Conservation (phyloP, 2,888 invertebrate species). For the Slavum lentiscoides region DNA sequence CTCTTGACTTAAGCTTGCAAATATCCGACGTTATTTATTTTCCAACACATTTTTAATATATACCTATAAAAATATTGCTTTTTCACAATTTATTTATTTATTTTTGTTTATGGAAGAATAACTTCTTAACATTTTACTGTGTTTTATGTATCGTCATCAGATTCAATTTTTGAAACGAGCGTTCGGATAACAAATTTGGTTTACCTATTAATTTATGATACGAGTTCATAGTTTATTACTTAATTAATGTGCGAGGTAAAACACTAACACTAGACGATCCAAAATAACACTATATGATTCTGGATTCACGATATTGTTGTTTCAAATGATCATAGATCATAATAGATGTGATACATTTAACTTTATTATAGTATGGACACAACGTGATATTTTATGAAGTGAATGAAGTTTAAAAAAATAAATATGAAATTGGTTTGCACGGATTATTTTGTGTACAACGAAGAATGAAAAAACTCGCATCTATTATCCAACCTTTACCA, state of each 20-base stretch:
- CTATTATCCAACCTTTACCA: too few species aligned
- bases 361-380: too few species aligned
- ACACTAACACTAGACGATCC: background rate
- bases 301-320: too few species aligned
- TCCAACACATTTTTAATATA: background rate
- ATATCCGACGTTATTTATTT: background rate
- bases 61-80: background rate
- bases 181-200: background rate
- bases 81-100: background rate
- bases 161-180: background rate
- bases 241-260: background rate
- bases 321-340: background rate
- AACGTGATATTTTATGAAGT: too few species aligned
- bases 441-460: too few species aligned
- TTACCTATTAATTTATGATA: too few species aligned
- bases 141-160: background rate
- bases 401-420: too few species aligned
- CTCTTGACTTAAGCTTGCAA: background rate
- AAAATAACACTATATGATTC: background rate
- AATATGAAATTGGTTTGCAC: too few species aligned
- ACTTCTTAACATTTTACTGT: background rate
- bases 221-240: background rate
- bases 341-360: background rate
- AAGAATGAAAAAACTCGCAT: too few species aligned
- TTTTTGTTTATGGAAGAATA: background rate